phyloP scores from a whole-genome alignment of 1,140 invertebrate genomes.

The Papilio dardanus region DNA sequence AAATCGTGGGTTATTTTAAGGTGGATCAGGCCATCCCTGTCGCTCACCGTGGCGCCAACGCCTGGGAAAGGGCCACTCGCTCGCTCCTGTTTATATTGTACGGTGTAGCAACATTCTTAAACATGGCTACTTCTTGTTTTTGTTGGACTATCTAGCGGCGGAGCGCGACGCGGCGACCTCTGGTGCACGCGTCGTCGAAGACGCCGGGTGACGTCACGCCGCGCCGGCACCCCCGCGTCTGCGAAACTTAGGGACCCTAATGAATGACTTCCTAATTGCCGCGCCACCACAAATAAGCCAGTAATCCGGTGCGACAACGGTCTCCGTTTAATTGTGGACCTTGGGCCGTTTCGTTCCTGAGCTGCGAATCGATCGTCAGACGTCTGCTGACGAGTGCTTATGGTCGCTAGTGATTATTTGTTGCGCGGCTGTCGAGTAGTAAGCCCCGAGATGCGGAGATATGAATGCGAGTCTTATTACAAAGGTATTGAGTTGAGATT shows the following conservation, averaged over 20 bases:
- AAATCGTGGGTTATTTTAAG: slow-evolving; percentile 77
- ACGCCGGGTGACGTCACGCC: slow-evolving; percentile 69
- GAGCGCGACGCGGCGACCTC: slow-evolving; percentile 48
- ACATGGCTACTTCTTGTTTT: slow-evolving; percentile 66
- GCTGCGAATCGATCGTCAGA: slow-evolving; percentile 71
- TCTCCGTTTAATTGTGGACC: slow-evolving; percentile 68
- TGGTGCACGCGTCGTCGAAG: slow-evolving; percentile 57
- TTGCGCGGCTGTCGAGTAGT: slow-evolving; percentile 57
- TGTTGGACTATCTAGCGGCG: slow-evolving; percentile 42
- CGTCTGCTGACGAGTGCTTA: slow-evolving; percentile 63
- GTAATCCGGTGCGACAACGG: slow-evolving; percentile 70
- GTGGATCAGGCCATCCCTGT: slow-evolving; percentile 64
- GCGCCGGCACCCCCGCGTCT: slow-evolving; percentile 78
- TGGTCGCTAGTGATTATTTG: slow-evolving; percentile 64
- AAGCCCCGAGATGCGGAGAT: slow-evolving; percentile 45
- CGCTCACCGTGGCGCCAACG: slow-evolving; percentile 70
- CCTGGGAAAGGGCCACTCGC: slow-evolving; percentile 51
- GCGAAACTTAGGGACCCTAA: slow-evolving; percentile 82
- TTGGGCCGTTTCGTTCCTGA: slow-evolving; percentile 70
- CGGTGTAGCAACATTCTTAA: slow-evolving; percentile 60
- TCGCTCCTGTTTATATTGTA: slow-evolving; percentile 72
- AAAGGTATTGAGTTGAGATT: not conserved
- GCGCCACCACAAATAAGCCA: slow-evolving; percentile 76
- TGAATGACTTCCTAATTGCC: slow-evolving; percentile 82
- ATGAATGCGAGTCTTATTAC: slow-evolving; percentile 62